Conservation (phyloP, 1,140 invertebrate genomes). For the Atopsyche davidsoni region DNA sequence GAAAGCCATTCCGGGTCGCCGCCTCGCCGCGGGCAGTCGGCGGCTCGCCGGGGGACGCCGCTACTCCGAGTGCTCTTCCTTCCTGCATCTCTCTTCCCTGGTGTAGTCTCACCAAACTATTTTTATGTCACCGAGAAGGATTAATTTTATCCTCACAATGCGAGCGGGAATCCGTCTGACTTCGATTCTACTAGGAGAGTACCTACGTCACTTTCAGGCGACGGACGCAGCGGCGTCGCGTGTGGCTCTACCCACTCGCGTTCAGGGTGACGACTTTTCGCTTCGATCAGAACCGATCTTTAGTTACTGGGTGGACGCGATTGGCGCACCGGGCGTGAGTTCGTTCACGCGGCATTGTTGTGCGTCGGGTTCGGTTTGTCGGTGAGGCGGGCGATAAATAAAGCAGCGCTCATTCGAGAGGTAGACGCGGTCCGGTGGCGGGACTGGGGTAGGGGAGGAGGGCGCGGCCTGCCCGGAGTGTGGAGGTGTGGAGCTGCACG, state of each 20-base stretch:
- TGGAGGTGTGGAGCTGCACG: slow-evolving; percentile 21
- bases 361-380: background rate
- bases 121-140: background rate
- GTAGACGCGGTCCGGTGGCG: background rate
- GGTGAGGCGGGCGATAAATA: background rate
- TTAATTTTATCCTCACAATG: background rate
- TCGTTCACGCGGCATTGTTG: too few relatives aligned
- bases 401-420: background rate
- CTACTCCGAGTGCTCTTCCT: background rate
- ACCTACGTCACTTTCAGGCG: background rate
- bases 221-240: background rate
- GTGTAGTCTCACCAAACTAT: too few relatives aligned
- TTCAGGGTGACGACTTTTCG: too few relatives aligned
- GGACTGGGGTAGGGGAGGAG: slow-evolving; percentile 14
- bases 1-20: too few relatives aligned
- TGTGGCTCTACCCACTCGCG: too few relatives aligned
- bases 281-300: background rate
- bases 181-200: too few relatives aligned
- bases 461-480: slow-evolving; percentile 32
- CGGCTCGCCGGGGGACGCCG: too few relatives aligned
- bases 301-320: too few relatives aligned
- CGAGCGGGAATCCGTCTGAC: background rate
- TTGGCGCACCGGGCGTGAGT: too few relatives aligned
- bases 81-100: background rate
- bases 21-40: too few relatives aligned